Evolutionary conservation across 2,797 vertebrate genomes (phyloP), one percentile per base, ranked within the genome.

Genomic region (Cryptoprocta ferox): DNA sequence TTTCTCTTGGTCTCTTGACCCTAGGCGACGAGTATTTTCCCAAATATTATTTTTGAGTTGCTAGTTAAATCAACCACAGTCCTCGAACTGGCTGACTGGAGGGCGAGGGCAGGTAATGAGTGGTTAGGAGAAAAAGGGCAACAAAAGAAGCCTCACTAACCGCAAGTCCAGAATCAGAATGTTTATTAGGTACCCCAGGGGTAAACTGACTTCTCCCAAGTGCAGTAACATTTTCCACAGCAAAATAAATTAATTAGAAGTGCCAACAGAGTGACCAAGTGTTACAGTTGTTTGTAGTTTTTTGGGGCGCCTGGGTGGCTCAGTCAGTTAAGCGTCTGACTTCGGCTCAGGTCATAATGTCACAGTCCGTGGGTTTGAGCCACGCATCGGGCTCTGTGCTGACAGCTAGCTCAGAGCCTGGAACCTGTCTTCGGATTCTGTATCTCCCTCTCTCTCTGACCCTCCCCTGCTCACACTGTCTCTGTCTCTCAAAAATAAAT

Each of bases 181-280:
- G 80, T 71, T 50, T 59, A 59, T 18, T 56, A 42, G 11, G 19
- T 65, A 9, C 37, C 68, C 50, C 24, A 28, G 9, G 50, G 35
- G 13, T 65, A 39, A 70, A 92, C 6, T 59, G 66, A 68, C 53
- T 30, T 16, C n/a, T 66, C 39, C 35, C 35, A 48, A 42, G 24
- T 39, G 24, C 26, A 21, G 9, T 68, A 81, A 91, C 8, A 39
- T 35, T 88, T 73, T 95, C 53, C 56, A 90, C 42, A 83, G 76
- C 39, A 93, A 83, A 84, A 70, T 66, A 30, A 94, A 94, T 68
- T 37, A 68, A 76, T 63, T 63, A 70, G 71, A 91, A 81, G 37
- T 59, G 16, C 84, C 61, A 42, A 48, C 19, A n/a, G 18, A 85
- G 50, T 39, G 15, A 4, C n/a, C 61, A 93, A 91, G 16, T 11